Base-by-base conservation (phyloP, 2,113 vertebrate species). In the Plotosus lineatus region DNA sequence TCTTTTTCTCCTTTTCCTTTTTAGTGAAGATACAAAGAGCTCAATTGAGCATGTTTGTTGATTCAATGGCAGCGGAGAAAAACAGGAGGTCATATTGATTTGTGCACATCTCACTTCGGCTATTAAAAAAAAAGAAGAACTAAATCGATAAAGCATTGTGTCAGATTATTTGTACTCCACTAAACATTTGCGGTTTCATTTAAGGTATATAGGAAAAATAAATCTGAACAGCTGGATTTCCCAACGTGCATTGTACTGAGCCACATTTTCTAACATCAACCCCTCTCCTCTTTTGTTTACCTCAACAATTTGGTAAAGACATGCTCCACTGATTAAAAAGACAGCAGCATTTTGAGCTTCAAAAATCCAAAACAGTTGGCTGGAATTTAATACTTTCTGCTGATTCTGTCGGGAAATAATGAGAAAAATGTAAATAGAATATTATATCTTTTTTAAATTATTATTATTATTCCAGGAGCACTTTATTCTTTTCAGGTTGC, bases 181-280 rank as follows among this genome's bases (percentile, higher is more conserved):
- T 14, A 36, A 36, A 38, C 42, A 40, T 75, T 56, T 75, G 50
- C 31, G n/a, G 72, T 72, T 50, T 72, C 19, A 50, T 72, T 72
- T 31, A 51, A 11, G 26, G 19, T 21, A 28, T 33, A 50, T 50
- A 31, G 3, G 68, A 26, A 21, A 3, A 46, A 71, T 48, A 50
- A 31, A 72, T 50, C 44, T 48, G 17, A 31, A 72, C 48, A 48
- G 42, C 19, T 28, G n/a, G 42, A 7, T 28, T 36, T 46, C 42
- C n/a, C 14, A 46, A 69, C 44, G 10, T 15, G 66, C 42, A 31
- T 9, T 19, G 12, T 19, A 48, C 46, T 48, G n/a, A 46, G 42
- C 23, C 40, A 26, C n/a, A 26, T 42, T 68, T 40, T 68, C 44
- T 69, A 36, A 26, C 38, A 15, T 48, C n/a, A n/a, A n/a, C n/a